Conservation (phyloP, 2,888 invertebrate species). For the Ormyrus thymus region DNA sequence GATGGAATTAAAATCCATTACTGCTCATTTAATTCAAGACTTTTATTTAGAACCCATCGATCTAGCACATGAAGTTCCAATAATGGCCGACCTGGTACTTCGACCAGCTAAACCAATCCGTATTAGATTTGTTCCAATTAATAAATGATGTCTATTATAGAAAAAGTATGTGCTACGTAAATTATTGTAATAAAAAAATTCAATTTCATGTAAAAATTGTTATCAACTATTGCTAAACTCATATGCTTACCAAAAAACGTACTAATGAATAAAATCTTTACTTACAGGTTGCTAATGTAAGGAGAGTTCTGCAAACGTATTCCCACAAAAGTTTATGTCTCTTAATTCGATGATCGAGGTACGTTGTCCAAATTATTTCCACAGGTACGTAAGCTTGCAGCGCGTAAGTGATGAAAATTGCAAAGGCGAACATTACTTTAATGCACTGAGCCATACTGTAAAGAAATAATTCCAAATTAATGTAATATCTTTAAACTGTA, state of each 20-base stretch:
- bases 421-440: conserved; percentile 80
- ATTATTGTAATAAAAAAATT: too few relatives aligned
- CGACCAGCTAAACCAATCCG: conserved; percentile 60
- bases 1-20: conserved; percentile 64
- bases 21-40: conserved; percentile 61
- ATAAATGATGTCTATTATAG: background rate
- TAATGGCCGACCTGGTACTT: conserved; percentile 61
- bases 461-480: conserved; percentile 40
- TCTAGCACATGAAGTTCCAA: conserved; percentile 58
- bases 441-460: conserved; percentile 81
- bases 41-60: conserved; percentile 66
- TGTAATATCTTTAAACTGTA: too few relatives aligned
- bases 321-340: conserved; percentile 75
- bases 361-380: conserved; percentile 83
- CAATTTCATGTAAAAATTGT: too few relatives aligned
- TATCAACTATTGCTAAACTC: background rate
- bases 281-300: conserved; percentile 81
- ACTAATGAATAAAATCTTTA: conserved; percentile 56
- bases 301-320: conserved; percentile 76
- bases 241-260: background rate
- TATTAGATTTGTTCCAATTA: conserved; percentile 59
- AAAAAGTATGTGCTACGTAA: background rate
- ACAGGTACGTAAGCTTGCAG: conserved; percentile 94
- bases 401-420: conserved; percentile 89
- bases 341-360: conserved; percentile 65